Conservation (phyloP, 2,113 vertebrate genomes). For the Spermophilus dauricus region DNA sequence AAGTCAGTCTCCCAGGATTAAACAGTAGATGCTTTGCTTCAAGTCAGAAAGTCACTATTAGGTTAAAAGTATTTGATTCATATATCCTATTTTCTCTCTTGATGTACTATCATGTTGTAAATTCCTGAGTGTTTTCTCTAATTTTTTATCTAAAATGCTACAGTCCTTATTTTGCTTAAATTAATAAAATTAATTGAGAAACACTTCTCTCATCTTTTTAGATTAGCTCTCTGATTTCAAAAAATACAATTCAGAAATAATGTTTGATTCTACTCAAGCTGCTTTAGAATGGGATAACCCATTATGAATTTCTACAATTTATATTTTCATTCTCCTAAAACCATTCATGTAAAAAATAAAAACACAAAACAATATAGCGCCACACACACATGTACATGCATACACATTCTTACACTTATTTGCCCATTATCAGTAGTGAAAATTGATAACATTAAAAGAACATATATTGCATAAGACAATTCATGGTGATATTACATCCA, state of each 20-base stretch:
- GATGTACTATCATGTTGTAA: neutral
- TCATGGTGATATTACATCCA: neutral
- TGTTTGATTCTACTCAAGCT: neutral
- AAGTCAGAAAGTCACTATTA: constrained; percentile 44
- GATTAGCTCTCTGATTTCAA: neutral
- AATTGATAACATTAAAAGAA: neutral
- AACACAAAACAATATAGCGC: neutral
- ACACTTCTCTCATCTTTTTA: neutral
- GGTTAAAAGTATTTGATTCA: neutral
- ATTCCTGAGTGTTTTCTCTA: neutral
- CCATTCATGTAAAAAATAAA: neutral
- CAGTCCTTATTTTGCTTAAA: neutral
- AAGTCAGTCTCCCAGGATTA: neutral
- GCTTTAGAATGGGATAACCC: neutral
- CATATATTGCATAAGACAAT: neutral
- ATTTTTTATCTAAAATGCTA: neutral
- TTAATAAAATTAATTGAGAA: constrained; percentile 16
- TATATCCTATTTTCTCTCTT: neutral
- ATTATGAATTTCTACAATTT: neutral
- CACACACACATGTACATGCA: no score
- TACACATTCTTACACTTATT: neutral
- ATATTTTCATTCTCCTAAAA: neutral
- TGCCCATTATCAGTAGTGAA: neutral
- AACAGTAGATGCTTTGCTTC: neutral
- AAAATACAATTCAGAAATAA: constrained; percentile 6